A percentile compares a stretch with the other conserved stretches of the same genome.
phyloP scores from a whole-genome alignment of 2,888 invertebrate genomes.

The Alsophila aescularia region DNA sequence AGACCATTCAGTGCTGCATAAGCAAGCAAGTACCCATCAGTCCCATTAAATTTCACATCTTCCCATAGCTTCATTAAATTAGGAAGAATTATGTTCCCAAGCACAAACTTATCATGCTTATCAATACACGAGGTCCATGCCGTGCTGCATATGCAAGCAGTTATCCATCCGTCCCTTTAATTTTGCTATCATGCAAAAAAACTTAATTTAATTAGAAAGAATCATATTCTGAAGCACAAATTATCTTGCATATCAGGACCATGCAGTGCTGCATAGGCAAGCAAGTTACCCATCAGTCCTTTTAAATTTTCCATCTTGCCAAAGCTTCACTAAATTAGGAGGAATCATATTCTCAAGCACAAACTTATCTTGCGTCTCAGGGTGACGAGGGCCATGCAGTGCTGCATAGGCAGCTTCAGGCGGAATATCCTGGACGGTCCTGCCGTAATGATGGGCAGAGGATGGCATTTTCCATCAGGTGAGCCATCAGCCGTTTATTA shows the following conservation, averaged over 20 bases:
- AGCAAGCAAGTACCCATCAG: no score
- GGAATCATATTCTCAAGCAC: conserved; percentile 9
- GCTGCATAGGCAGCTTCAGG: conserved; percentile 23
- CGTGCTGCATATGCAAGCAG: conserved; percentile 26
- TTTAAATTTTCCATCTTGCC: no score
- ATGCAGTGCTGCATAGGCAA: no score
- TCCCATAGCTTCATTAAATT: no score
- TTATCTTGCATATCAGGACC: no score
- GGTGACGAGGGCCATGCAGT: conserved; percentile 24
- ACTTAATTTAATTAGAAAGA: no score
- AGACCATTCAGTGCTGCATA: conserved; percentile 28
- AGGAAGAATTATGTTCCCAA: conserved; percentile 8
- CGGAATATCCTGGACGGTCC: conserved; percentile 21
- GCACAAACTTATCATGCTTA: conserved; percentile 14
- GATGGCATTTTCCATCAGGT: conserved; percentile 27
- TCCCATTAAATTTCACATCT: no score
- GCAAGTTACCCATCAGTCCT: no score
- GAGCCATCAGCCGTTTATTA: conserved; percentile 13
- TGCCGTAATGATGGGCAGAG: conserved; percentile 25
- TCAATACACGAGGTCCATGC: conserved; percentile 21
- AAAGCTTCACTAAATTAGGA: neutral
- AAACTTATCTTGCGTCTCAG: conserved; percentile 20
- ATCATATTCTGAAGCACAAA: no score
- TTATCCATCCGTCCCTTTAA: no score
- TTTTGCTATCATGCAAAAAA: no score